Evolutionary conservation across 2,888 invertebrate species (phyloP).

Genomic region (Torymus texanus): DNA sequence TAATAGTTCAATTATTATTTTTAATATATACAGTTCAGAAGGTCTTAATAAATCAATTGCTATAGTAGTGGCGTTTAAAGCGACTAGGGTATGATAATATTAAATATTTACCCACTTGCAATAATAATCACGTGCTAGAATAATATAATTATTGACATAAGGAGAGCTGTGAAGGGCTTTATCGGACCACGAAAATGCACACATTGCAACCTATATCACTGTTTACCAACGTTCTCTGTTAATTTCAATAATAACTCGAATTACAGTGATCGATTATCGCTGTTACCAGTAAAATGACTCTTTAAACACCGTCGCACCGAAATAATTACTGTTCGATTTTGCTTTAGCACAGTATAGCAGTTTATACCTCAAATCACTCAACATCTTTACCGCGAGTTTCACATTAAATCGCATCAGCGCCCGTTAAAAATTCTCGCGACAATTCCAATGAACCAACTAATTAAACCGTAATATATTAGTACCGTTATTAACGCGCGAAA

Average conservation of each 20-base stretch:
- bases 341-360: background rate
- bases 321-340: background rate
- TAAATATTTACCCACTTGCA: background rate
- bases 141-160: background rate
- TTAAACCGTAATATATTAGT: no score
- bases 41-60: no score
- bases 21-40: no score
- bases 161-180: background rate
- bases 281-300: background rate
- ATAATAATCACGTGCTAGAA: background rate
- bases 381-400: no score
- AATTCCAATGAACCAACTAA: no score
- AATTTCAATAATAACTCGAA: conserved; percentile 4
- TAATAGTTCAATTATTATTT: no score
- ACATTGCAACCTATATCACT: background rate
- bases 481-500: no score
- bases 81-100: no score
- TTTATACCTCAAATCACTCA: no score
- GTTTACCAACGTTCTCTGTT: background rate
- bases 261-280: background rate
- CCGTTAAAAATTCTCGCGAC: no score
- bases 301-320: background rate
- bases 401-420: no score
- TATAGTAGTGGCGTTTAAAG: no score
- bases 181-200: conserved; percentile 23